A percentile compares a stretch with the other conserved stretches of the same genome.
These are phyloP conservation scores for Forbesichthys agassizii DNA, from an alignment of 2,113 vertebrate genomes.

Conservation along the genomic window DNA sequence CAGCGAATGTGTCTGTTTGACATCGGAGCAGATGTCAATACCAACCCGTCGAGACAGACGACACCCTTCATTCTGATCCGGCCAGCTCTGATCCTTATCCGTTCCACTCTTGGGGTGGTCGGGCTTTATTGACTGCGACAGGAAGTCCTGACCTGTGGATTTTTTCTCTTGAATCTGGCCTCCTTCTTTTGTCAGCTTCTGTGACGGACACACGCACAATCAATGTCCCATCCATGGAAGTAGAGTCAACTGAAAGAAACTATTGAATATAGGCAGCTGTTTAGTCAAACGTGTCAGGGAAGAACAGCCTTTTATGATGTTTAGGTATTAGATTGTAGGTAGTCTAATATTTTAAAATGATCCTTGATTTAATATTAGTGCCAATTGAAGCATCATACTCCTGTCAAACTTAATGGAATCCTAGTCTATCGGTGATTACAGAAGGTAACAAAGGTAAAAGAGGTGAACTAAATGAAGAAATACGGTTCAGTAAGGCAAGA, in stretches of 20 bases:
- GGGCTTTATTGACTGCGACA: constrained; percentile 32
- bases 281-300: constrained; percentile 35
- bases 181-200: constrained; percentile 20
- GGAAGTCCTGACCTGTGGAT: constrained; percentile 39
- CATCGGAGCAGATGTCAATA: neutral
- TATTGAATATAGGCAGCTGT: constrained; percentile 7
- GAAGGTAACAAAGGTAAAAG: too few relatives aligned
- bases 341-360: constrained; percentile 5
- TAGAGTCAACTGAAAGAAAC: constrained; percentile 28
- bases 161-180: constrained; percentile 25
- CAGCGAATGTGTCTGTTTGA: constrained; percentile 26
- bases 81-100: constrained; percentile 41
- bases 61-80: constrained; percentile 9
- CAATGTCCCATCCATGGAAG: constrained; percentile 37
- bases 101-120: constrained; percentile 8
- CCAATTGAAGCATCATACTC: constrained; percentile 5
- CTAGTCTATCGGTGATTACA: too few relatives aligned
- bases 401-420: neutral
- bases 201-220: constrained; percentile 16
- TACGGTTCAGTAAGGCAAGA: constrained; percentile 27
- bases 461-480: neutral
- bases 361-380: constrained; percentile 7
- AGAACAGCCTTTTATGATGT: constrained; percentile 21
- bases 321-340: neutral
- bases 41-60: constrained; percentile 14